Evolutionary conservation across 1,140 invertebrate genomes (phyloP).

Genomic region (Caenorhabditis brenneri): DNA sequence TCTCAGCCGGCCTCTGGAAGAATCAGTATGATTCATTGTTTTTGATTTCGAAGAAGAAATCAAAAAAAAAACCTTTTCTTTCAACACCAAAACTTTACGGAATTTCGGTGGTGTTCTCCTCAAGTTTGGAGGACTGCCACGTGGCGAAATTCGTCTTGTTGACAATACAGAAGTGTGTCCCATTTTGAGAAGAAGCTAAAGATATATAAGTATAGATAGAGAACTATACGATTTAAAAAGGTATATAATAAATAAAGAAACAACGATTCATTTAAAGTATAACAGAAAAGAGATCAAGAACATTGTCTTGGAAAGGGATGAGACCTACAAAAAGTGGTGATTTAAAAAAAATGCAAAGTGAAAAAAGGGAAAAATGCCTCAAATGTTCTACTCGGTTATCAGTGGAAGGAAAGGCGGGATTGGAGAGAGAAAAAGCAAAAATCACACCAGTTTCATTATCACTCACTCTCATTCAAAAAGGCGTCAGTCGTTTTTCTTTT

Average conservation of each 20-base stretch:
- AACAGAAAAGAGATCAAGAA: neutral
- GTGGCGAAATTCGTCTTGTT: neutral
- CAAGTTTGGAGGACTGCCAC: conserved; percentile 31
- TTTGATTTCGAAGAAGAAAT: neutral
- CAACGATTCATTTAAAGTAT: neutral
- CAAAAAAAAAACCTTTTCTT: neutral
- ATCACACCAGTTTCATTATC: conserved; percentile 22
- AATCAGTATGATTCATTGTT: too few species aligned
- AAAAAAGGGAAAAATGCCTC: neutral
- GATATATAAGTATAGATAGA: conserved; percentile 1
- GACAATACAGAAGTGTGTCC: conserved; percentile 14
- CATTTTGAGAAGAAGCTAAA: neutral
- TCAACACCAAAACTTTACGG: conserved; percentile 14
- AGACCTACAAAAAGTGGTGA: neutral
- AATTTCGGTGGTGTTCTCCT: conserved; percentile 19
- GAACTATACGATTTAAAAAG: neutral
- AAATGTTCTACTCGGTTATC: conserved; percentile 33
- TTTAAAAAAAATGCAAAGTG: neutral
- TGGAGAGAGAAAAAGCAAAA: neutral
- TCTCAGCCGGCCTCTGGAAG: neutral
- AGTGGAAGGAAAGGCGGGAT: neutral
- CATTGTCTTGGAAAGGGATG: too few species aligned
- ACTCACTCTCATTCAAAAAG: neutral
- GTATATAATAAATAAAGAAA: neutral
- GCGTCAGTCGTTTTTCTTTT: neutral